These are phyloP conservation scores for Pantala flavescens DNA, from an alignment of 1,140 invertebrate species.

Conservation along the genomic window DNA sequence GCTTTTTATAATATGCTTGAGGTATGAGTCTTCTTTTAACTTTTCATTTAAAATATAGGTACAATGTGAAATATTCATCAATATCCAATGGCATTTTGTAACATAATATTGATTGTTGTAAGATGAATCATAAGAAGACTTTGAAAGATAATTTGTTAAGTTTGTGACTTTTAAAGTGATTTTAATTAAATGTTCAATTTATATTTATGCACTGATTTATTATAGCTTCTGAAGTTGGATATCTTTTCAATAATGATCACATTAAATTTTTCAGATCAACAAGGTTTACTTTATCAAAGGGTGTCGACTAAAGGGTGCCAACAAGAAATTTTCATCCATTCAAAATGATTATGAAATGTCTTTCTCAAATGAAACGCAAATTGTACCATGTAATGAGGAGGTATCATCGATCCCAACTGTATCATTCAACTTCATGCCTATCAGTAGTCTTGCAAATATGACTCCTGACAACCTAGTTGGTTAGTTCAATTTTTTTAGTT, in stretches of 20 bases:
- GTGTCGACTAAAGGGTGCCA: constrained; percentile 76
- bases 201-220: too few species aligned
- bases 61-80: neutral
- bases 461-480: constrained; percentile 58
- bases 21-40: constrained; percentile 39
- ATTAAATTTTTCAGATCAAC: constrained; percentile 45
- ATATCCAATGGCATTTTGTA: neutral
- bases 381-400: constrained; percentile 56
- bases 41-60: too few species aligned
- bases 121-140: too few species aligned
- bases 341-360: constrained; percentile 97
- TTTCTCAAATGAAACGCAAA: constrained; percentile 66
- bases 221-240: too few species aligned
- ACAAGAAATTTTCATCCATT: constrained; percentile 74
- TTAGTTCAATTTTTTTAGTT: constrained; percentile 39
- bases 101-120: neutral
- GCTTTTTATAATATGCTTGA: constrained; percentile 85
- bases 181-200: too few species aligned
- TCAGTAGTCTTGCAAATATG: constrained; percentile 60
- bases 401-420: constrained; percentile 56
- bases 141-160: too few species aligned
- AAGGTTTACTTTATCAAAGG: constrained; percentile 83
- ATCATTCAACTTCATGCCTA: constrained; percentile 71
- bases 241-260: constrained; percentile 15
- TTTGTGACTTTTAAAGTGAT: too few species aligned